Evolutionary conservation across 2,797 vertebrate species (phyloP), one percentile per base, ranked within the genome.

Genomic region (Poecile montanus): DNA sequence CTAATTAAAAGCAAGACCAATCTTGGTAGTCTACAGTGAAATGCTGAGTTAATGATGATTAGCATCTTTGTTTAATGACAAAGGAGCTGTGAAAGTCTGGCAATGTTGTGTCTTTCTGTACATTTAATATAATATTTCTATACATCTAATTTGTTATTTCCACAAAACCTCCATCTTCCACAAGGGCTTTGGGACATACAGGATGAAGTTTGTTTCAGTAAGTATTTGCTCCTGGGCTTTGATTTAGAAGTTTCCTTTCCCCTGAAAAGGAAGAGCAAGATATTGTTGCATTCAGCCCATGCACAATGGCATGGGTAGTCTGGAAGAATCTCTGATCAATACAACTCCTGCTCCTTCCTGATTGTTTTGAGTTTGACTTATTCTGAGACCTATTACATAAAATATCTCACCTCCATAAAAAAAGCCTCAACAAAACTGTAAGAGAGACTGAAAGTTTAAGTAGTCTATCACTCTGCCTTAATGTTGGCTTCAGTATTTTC

Each of bases 281-380:
- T 56, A 17, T 8, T 80, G 7, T 10, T 76, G 6, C 7, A n/a
- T 58, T 57, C 44, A 73, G 13, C 12, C 51, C 11, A 13, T 22
- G 25, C 44, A 29, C 29, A 44, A 9, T 19, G 38, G 20, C 4
- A 3, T 9, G 2, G 0, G 15, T 38, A 7, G 9, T 32, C 34
- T 65, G 47, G 23, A 67, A 26, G 11, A 38, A 38, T 11, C 7
- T 48, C 19, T 62, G 14, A 7, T 2, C 7, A 65, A 7, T 7
- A 30, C 0, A 16, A 13, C 7, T 91, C 16, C 29, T 57, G 10
- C 30, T 60, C 26, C 61, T 60, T 42, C 11, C 19, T 23, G 7
- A 6, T 8, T 26, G 20, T 51, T 71, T 45, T 42, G 16, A 47
- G 6, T 36, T 44, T 56, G 34, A 32, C 4, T 70, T 2, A 5